phyloP scores from a whole-genome alignment of 1,140 invertebrate genomes.

The Zaprionus africanus region DNA sequence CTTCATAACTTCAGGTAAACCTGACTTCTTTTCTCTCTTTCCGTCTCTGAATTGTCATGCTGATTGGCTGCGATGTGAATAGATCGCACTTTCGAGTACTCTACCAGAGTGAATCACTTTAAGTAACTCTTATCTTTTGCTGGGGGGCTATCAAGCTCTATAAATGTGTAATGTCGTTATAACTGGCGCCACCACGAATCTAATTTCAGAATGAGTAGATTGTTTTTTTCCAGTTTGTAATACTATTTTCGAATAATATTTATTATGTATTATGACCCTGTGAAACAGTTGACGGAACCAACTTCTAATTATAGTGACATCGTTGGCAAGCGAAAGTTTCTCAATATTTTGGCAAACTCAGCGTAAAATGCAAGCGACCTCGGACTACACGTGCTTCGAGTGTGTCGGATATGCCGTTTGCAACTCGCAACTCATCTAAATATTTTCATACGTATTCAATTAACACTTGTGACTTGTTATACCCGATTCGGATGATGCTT shows the following conservation, averaged over 20 bases:
- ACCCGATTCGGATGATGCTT: slow-evolving; percentile 2
- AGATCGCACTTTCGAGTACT: slow-evolving; percentile 3
- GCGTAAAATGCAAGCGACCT: slow-evolving; percentile 36
- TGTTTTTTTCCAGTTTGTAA: not conserved
- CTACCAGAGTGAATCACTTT: slow-evolving; percentile 7
- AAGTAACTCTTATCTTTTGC: not conserved
- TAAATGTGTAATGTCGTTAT: not conserved
- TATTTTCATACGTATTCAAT: slow-evolving; percentile 60
- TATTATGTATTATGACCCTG: not conserved
- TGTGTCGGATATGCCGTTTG: slow-evolving; percentile 16
- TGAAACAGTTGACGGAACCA: not conserved
- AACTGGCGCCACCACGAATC: slow-evolving; percentile 5
- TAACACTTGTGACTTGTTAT: slow-evolving; percentile 48
- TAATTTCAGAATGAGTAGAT: slow-evolving; percentile 11
- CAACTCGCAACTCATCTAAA: slow-evolving; percentile 35
- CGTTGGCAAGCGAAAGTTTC: slow-evolving; percentile 16
- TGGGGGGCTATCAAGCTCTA: slow-evolving; percentile 1
- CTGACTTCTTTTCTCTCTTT: not conserved
- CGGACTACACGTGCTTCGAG: slow-evolving; percentile 39
- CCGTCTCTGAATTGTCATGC: slow-evolving; percentile 2
- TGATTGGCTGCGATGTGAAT: slow-evolving; percentile 16
- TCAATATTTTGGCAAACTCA: slow-evolving; percentile 40
- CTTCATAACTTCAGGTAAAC: not conserved
- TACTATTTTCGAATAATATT: slow-evolving; percentile 6
- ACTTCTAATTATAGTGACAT: slow-evolving; percentile 38